Conservation (phyloP, 2,113 vertebrate species). For the Colaptes auratus region DNA sequence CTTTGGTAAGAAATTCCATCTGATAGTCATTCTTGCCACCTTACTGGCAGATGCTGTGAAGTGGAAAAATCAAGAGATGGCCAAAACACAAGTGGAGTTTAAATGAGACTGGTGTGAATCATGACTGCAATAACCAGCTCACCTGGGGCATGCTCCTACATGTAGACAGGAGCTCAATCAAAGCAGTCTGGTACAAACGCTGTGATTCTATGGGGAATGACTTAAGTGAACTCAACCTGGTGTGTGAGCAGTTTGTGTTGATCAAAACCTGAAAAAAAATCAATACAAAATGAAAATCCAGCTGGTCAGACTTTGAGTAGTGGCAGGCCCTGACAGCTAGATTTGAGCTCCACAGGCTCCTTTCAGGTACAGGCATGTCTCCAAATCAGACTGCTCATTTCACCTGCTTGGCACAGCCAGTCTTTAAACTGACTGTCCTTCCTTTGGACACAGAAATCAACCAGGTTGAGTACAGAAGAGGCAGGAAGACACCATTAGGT, state of each 20-base stretch:
- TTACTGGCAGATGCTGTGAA: neutral
- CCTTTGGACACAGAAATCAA: neutral
- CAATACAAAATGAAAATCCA: slow-evolving; percentile 24
- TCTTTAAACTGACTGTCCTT: neutral
- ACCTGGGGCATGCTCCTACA: slow-evolving; percentile 13
- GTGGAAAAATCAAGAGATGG: neutral
- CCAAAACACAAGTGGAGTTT: slow-evolving; percentile 34
- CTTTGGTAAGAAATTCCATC: neutral
- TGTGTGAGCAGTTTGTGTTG: neutral
- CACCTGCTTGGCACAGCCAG: neutral
- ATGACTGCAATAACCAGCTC: slow-evolving; percentile 52
- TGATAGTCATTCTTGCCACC: neutral
- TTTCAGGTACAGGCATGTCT: neutral
- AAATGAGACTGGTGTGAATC: slow-evolving; percentile 38
- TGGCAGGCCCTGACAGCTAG: neutral
- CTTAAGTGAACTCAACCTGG: neutral
- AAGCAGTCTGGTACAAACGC: slow-evolving; percentile 6
- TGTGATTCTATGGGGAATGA: neutral
- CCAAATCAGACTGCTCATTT: neutral
- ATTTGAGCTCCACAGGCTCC: neutral
- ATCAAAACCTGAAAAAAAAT: slow-evolving; percentile 29
- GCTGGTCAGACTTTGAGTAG: neutral
- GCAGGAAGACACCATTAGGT: neutral
- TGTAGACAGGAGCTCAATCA: slow-evolving; percentile 34
- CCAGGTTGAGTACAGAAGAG: neutral